These are phyloP conservation scores for Stictonetta naevosa DNA, from an alignment of 2,113 vertebrate genomes.

Conservation along the genomic window DNA sequence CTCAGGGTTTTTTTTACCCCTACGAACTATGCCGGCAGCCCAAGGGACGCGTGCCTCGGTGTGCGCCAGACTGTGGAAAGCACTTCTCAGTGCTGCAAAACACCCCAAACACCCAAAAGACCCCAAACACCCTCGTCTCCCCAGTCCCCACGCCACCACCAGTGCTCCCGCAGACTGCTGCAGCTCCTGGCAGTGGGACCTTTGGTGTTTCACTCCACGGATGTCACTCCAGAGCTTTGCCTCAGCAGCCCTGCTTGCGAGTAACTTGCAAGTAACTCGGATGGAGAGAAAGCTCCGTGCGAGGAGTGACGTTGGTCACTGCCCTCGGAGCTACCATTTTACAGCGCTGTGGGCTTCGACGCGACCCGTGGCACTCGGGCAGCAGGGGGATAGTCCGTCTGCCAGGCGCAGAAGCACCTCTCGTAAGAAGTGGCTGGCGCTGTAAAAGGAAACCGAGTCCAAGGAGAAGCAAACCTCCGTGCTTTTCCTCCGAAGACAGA, in stretches of 20 bases:
- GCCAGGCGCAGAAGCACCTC: neutral
- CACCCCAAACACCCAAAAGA: neutral
- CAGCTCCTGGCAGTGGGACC: neutral
- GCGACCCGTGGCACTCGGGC: accelerated
- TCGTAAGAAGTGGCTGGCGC: neutral
- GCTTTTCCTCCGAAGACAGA: neutral
- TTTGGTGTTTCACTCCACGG: accelerated
- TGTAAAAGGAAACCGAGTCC: neutral
- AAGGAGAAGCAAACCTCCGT: neutral
- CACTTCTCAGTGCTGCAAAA: too few relatives aligned
- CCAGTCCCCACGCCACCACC: neutral
- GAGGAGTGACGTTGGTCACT: neutral
- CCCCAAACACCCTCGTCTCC: neutral
- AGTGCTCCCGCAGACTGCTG: neutral
- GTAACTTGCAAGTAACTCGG: neutral
- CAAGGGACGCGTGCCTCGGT: too few relatives aligned
- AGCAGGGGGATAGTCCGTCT: neutral
- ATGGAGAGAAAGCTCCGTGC: neutral
- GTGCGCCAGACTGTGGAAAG: too few relatives aligned
- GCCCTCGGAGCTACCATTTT: neutral
- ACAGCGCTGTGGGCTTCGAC: accelerated
- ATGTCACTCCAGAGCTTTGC: neutral
- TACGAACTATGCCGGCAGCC: too few relatives aligned
- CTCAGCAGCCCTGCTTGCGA: neutral
- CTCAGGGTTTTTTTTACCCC: too few relatives aligned